Base-by-base conservation (phyloP, 2,113 vertebrate species). In the Poecilia latipinna region DNA sequence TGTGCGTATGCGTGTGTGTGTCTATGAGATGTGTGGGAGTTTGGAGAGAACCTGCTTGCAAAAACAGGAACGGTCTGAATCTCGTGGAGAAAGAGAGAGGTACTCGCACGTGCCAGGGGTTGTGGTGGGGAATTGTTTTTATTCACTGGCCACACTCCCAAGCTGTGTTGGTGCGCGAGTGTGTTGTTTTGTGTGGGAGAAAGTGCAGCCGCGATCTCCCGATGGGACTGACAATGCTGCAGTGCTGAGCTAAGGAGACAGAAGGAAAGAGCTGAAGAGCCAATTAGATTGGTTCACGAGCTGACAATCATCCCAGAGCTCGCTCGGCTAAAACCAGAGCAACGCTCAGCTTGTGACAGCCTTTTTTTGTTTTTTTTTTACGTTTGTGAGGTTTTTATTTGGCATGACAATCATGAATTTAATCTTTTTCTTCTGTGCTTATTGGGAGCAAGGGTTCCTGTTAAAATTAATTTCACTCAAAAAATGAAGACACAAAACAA, bases 181-280 rank as follows among this genome's bases (percentile, higher is more conserved):
- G 72, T 68, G 68, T 61, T 62, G 48, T 71, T 72, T 37, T 60
- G 64, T 74, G 66, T 57, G 69, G 51, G 57, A 7, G 70, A 31
- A 61, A 78, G 77, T 72, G 74, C 60, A 87, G 81, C 84, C 78
- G 61, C n/a, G 48, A 70, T 74, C 57, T 82, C 91, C 90, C 84
- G 42, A n/a, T 80, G 88, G 90, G 90, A 85, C 84, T 72, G 77
- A 84, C 87, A 88, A 65, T 72, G 61, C 85, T 82, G 86, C 88
- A 75, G 75, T 79, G 83, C 85, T 82, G 86, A 88, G 90, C 78
- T 72, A 75, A 85, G 78, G 83, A 90, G 82, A 81, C 86, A 84
- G 72, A 79, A 80, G 67, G 75, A 82, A 78, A 72, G 37, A 85
- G 72, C 24, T 33, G 65, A 74, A 81, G 78, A 81, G 80, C 84